Base-by-base conservation (phyloP, 2,888 invertebrate species). In the Dolichomitus sp. region DNA sequence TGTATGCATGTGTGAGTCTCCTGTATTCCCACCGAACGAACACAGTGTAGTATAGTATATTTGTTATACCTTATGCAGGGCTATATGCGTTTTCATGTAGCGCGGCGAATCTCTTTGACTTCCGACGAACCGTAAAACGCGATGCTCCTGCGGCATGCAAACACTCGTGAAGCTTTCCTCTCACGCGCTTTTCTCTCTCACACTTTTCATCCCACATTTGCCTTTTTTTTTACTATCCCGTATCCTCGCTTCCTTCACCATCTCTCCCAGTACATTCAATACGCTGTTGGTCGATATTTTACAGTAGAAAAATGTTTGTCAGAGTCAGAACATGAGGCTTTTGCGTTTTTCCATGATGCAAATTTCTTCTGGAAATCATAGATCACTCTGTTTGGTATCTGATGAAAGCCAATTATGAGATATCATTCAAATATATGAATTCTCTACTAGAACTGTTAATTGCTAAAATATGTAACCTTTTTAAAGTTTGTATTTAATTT, bases 71-170 rank as follows among this genome's bases (percentile, higher is more conserved):
- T 68, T 70, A 48, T 57, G 57, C 68, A 27, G 37, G 59, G 63
- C 45, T 77, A 68, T 74, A 42, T 40, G 73, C 66, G 68, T 76
- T 19, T 27, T 27, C 48, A 61, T 61, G 52, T 75, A 76, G 65
- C 74, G 65, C 61, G 66, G 23, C 57, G 80, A 84, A 83, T 86
- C 82, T 84, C 85, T 86, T 86, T 86, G 87, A 86, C 74, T 86
- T 75, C 74, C 81, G 73, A 83, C 81, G 83, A 84, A 81, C 82
- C 81, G 81, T 84, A 81, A 86, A 87, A 83, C 69, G 68, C 73
- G 80, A 83, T 78, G 78, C 77, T 83, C 75, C 72, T 70, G 65
- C 19, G 74, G 73, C 66, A 54, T 61, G 59, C 73, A 80, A 82
- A 73, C 69, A 79, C 54, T 69, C 61, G 73, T 78, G 17, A 30